Base-by-base conservation (phyloP, 2,888 invertebrate species). In the Polymixis lichenea region DNA sequence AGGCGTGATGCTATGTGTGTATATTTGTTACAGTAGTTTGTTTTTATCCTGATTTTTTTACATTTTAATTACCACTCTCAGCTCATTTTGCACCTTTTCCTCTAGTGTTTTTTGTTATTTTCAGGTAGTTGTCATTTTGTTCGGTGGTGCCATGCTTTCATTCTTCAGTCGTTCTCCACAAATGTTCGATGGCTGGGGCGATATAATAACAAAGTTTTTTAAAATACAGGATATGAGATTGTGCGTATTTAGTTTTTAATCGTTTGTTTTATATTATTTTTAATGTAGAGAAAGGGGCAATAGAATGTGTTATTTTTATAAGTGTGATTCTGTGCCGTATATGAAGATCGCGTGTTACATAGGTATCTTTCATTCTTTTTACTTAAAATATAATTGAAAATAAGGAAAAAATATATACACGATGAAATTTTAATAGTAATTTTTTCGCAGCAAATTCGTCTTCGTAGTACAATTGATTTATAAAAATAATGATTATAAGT, bases 131-230 rank as follows among this genome's bases (percentile, higher is more conserved):
- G 82, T 93, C 1, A 0, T 94, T 1, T 83, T 96, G 62, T 96
- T 96, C 74, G 87, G 90, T 0, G 89, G 90, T 5, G 94, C 95
- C 0, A 95, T 96, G 86, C 0, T 93, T 0, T n/a, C 86, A 17
- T 96, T 96, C 76, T 96, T 96, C 84, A 90, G 89, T 71, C 94
- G 95, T 4, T 94, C 95, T 0, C 96, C 96, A n/a, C 93, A 95
- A 91, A 83, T 95, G 66, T 95, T 96, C 73, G 0, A 1, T 0
- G 96, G 96, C 32, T 96, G 96, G 96, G 95, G 90, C 11, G 95
- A 96, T 43, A 0, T 5, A 0, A 78, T 95, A 3, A 38, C 8
- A 0, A 5, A 77, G 0, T 83, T 51, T 68, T 92, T 84, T 79
- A 72, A 13, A 0, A 32, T 90, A 8, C 6, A 4, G 0, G 72